phyloP scores from a whole-genome alignment of 2,888 invertebrate species.

The Drosophila subquinaria region DNA sequence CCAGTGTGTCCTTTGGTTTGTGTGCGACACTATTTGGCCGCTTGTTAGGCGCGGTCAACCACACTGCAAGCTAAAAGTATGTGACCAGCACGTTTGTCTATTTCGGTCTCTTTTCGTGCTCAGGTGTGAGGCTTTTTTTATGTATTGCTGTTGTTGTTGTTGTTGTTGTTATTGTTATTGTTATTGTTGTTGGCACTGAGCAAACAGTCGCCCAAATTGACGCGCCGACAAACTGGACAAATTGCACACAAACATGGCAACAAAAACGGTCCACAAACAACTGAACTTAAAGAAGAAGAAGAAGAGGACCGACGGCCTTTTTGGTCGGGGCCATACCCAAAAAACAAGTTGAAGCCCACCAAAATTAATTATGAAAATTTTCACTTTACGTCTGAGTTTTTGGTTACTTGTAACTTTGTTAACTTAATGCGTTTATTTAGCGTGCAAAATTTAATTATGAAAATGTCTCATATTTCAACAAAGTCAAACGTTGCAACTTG shows the following conservation, averaged over 20 bases:
- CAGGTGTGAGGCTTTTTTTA: conserved; percentile 35
- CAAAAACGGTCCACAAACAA: conserved; percentile 9
- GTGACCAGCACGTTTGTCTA: conserved; percentile 30
- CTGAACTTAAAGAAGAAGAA: conserved; percentile 8
- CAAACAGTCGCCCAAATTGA: conserved; percentile 54
- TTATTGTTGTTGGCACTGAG: conserved; percentile 25
- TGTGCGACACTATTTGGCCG: conserved; percentile 33
- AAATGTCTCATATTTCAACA: conserved; percentile 67
- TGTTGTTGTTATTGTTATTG: conserved; percentile 26
- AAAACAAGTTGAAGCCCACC: conserved; percentile 46
- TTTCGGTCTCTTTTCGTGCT: conserved; percentile 21
- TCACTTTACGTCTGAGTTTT: conserved; percentile 63
- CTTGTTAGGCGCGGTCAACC: conserved; percentile 48
- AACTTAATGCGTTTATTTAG: conserved; percentile 75
- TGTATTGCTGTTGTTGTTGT: conserved; percentile 20
- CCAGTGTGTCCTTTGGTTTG: background rate
- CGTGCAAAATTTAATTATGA: conserved; percentile 72
- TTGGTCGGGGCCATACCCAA: conserved; percentile 8
- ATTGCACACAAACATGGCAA: conserved; percentile 72
- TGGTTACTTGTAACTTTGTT: conserved; percentile 70
- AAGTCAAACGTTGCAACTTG: conserved; percentile 22
- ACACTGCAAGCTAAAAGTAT: conserved; percentile 35
- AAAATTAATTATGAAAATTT: conserved; percentile 80
- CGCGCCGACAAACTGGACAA: conserved; percentile 64
- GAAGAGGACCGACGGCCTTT: background rate